Base-by-base conservation (phyloP, 2,113 vertebrate species). In the Oreochromis niloticus region DNA sequence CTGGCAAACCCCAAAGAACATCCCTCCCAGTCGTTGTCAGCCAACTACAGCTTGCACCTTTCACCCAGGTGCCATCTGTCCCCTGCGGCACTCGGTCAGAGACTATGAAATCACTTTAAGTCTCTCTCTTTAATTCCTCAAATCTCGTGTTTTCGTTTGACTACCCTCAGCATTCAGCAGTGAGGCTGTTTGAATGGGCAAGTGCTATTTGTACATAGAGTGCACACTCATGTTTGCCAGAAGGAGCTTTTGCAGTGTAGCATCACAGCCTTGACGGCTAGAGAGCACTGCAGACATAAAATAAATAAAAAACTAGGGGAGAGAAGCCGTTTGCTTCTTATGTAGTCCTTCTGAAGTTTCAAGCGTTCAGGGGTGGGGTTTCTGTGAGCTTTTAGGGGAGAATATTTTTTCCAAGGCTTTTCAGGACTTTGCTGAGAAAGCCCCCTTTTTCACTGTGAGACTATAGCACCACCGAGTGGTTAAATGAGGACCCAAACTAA, bases 371-470 rank as follows among this genome's bases (percentile, higher is more conserved):
- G 66, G 75, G 80, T 78, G 84, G 81, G 88, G 78, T 81, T 52
- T 73, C 59, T 66, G 66, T 80, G 81, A 80, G 68, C 88, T 80
- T 89, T 81, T 88, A 43, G 46, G 66, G 75, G 36, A 75, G 24
- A 86, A 61, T 80, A 79, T 39, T 8, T 39, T 91, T 90, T 88
- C 66, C 80, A 52, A 87, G 87, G 91, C 80, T 91, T 85, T 92
- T 90, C 90, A 90, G 88, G 89, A 94, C 89, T 90, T 68, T 81
- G 52, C 83, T 79, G 89, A 93, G 22, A 57, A 89, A 78, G 86
- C 81, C 86, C 79, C 79, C 89, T 39, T 87, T 94, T 94, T 95
- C 95, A 96, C 95, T 96, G 96, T 96, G 95, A 96, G 92, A 94
- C 92, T 93, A 91, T 85, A 94, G 93, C 94, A 85, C 95, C 95